Conservation (phyloP, 2,797 vertebrate species). For the Catamblyrhynchus diadema region DNA sequence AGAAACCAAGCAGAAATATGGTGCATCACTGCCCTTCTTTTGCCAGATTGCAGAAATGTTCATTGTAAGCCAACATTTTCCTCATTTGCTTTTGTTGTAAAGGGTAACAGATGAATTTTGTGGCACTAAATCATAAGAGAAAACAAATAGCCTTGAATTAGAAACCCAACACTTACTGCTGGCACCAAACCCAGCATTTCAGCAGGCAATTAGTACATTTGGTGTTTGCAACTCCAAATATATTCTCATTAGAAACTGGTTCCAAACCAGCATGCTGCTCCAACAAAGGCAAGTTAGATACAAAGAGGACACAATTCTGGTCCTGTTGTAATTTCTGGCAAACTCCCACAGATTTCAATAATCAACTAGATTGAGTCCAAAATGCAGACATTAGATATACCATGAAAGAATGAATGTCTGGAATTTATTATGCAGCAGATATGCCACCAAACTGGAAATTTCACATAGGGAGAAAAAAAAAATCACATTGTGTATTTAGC, state of each 20-base stretch:
- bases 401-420: conserved; percentile 66
- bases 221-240: conserved; percentile 30
- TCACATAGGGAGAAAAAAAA: conserved; percentile 26
- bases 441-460: conserved; percentile 76
- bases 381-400: conserved; percentile 62
- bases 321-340: conserved; percentile 18
- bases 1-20: neutral
- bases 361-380: conserved; percentile 32
- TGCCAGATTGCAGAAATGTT: neutral
- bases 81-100: neutral
- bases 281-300: conserved; percentile 33
- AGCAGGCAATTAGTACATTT: conserved; percentile 36
- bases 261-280: conserved; percentile 24
- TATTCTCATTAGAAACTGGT: conserved; percentile 1
- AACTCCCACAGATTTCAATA: conserved; percentile 50
- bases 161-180: neutral
- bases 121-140: neutral
- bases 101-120: neutral
- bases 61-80: neutral
- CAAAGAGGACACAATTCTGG: neutral
- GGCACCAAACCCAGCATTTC: conserved; percentile 30
- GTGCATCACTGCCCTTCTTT: neutral
- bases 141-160: conserved; percentile 21
- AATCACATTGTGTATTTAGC: conserved; percentile 56
- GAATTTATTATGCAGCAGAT: conserved; percentile 75